phyloP scores from a whole-genome alignment of 2,113 vertebrate genomes.

The Bettongia penicillata region DNA sequence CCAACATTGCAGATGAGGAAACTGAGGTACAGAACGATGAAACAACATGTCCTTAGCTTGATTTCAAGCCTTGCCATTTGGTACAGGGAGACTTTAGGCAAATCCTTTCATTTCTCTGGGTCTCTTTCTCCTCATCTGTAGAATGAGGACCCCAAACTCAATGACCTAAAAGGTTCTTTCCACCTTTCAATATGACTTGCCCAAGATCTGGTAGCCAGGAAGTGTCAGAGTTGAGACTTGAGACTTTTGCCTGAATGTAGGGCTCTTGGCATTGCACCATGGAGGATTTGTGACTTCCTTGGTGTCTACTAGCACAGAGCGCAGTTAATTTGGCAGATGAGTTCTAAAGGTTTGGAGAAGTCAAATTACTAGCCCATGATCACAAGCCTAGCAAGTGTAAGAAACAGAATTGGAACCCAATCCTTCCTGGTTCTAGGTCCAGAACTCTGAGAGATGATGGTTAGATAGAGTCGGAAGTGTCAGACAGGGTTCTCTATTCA shows the following conservation, averaged over 20 bases:
- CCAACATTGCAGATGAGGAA: no score
- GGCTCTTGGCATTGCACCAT: not conserved
- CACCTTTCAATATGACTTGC: not conserved
- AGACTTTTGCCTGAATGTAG: not conserved
- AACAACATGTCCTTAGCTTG: no score
- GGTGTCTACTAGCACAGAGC: not conserved
- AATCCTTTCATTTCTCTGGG: no score
- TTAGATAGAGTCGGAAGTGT: no score
- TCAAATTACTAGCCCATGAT: not conserved
- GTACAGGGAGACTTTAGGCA: no score
- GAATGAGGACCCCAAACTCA: not conserved
- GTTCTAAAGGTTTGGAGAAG: not conserved
- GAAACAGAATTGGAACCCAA: not conserved
- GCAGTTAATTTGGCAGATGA: not conserved
- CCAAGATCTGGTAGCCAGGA: not conserved
- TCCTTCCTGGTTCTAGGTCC: not conserved
- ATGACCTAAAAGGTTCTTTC: not conserved
- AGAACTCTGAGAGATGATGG: not conserved
- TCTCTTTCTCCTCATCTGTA: no score
- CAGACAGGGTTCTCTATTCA: not conserved
- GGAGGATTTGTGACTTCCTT: not conserved
- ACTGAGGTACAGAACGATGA: no score
- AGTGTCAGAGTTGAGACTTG: not conserved
- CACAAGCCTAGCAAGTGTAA: not conserved
- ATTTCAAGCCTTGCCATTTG: no score